Conservation (phyloP, 1,140 invertebrate species). For the Diabrotica virgifera region DNA sequence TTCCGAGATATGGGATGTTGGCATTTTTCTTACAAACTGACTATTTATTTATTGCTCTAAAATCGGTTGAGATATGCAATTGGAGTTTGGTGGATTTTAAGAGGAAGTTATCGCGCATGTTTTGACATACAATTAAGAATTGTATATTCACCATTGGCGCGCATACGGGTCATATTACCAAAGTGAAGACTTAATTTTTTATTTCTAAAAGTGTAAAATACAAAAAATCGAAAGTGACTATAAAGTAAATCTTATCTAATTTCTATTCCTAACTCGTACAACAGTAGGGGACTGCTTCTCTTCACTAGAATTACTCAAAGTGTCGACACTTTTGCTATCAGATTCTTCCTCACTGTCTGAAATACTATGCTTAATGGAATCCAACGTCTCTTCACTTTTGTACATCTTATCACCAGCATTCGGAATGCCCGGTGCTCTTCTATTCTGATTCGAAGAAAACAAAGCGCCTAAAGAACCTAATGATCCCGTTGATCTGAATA, state of each 20-base stretch:
- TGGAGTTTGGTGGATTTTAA: no score
- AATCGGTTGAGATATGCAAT: no score
- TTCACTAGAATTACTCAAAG: conserved; percentile 15
- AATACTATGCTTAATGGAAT: conserved; percentile 35
- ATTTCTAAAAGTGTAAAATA: no score
- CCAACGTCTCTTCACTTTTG: conserved; percentile 42
- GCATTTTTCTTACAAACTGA: no score
- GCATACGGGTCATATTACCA: no score
- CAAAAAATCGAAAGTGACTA: no score
- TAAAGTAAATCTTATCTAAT: not conserved
- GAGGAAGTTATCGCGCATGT: no score
- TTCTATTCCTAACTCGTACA: conserved; percentile 15
- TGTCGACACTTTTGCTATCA: conserved; percentile 20
- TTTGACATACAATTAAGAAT: no score
- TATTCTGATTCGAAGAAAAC: conserved; percentile 45
- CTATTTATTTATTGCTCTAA: no score
- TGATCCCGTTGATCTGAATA: conserved; percentile 53
- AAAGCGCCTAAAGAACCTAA: conserved; percentile 53
- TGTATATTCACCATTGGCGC: no score
- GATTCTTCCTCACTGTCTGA: conserved; percentile 29
- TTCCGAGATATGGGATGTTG: no score
- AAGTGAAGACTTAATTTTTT: no score
- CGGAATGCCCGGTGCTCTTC: conserved; percentile 32
- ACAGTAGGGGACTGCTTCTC: conserved; percentile 24
- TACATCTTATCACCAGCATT: conserved; percentile 27